Base-by-base conservation (phyloP, 2,888 invertebrate species). In the Punctoribates punctum region DNA sequence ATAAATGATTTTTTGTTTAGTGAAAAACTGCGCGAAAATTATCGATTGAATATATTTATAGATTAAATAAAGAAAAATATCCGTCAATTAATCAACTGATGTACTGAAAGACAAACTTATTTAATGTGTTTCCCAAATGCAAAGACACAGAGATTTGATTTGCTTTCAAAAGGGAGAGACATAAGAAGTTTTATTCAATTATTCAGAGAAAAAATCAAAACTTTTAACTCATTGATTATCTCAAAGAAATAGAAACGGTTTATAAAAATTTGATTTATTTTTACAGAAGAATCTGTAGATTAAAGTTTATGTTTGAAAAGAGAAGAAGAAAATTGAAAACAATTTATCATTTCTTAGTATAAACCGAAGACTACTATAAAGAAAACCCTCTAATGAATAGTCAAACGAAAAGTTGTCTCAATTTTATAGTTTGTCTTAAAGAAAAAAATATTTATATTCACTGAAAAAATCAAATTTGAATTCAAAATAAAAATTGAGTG, bases 161-260 rank as follows among this genome's bases (percentile, higher is more conserved):
- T 8, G 20, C 34, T 5, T 5, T 34, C 34, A 54, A 54, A 54
- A 54, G 8, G n/a, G 57, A 48, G 13, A 17, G 48, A 48, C 34
- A 34, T 17, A 20, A 57, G 11, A 57, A 57, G 25, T n/a, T 54
- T 57, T 57, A 57, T 57, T 57, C 57, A 57, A 57, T 57, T 57
- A 57, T 57, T 57, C 57, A 57, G 25, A n/a, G 54, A 57, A 8
- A 57, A 48, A 48, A 48, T 57, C 57, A 25, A 57, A 57, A 57
- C 23, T 25, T 57, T 57, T 54, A 23, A 57, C 13, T 25, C 57
- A 57, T 25, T 57, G 25, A 57, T 25, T 57, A 34, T 34, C 34
- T 34, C 4, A 3, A 1, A 57, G 25, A 57, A 23, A 25, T 6
- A 54, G 20, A 54, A 54, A 54, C n/a, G 20, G 11, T 54, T 1